Evolutionary conservation across 2,888 invertebrate genomes (phyloP).

Genomic region (Caenorhabditis sp.): DNA sequence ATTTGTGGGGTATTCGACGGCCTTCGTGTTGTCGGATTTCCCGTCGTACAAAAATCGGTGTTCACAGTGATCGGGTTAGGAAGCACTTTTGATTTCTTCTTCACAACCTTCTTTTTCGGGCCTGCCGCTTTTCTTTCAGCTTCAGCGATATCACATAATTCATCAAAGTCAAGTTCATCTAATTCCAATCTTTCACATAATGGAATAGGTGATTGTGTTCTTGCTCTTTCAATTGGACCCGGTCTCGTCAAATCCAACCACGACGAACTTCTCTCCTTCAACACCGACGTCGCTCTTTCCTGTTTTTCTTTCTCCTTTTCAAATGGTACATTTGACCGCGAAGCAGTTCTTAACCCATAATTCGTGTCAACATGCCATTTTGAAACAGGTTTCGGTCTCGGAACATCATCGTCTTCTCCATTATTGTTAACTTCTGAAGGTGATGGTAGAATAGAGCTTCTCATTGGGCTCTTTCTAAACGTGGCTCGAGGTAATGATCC

Average conservation of each 20-base stretch:
- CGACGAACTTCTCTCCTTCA: conserved; percentile 41
- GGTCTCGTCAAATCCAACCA: conserved; percentile 40
- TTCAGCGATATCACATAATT: conserved; percentile 26
- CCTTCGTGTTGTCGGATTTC: conserved; percentile 21
- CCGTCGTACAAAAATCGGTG: conserved; percentile 34
- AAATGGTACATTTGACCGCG: conserved; percentile 47
- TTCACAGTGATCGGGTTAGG: conserved; percentile 41
- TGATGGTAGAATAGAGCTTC: conserved; percentile 38
- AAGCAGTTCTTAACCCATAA: conserved; percentile 36
- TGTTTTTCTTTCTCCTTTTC: conserved; percentile 33
- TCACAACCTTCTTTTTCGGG: conserved; percentile 14
- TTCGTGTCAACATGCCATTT: conserved; percentile 54
- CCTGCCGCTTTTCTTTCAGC: conserved; percentile 22
- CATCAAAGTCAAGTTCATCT: conserved; percentile 35
- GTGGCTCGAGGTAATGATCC: conserved; percentile 46
- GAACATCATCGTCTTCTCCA: conserved; percentile 26
- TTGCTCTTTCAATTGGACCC: conserved; percentile 29
- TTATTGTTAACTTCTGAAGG: conserved; percentile 52
- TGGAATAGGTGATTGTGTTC: conserved; percentile 47
- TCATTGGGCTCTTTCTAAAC: conserved; percentile 39
- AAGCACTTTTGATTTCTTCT: conserved; percentile 18
- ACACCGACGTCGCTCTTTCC: conserved; percentile 42
- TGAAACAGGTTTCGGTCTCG: conserved; percentile 48
- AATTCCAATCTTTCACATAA: conserved; percentile 34
- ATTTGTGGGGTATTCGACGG: conserved; percentile 34